Percentiles rank a stretch among this genome's conserved stretches.
phyloP scores from a whole-genome alignment of 2,113 vertebrate species.

The Archilochus colubris region DNA sequence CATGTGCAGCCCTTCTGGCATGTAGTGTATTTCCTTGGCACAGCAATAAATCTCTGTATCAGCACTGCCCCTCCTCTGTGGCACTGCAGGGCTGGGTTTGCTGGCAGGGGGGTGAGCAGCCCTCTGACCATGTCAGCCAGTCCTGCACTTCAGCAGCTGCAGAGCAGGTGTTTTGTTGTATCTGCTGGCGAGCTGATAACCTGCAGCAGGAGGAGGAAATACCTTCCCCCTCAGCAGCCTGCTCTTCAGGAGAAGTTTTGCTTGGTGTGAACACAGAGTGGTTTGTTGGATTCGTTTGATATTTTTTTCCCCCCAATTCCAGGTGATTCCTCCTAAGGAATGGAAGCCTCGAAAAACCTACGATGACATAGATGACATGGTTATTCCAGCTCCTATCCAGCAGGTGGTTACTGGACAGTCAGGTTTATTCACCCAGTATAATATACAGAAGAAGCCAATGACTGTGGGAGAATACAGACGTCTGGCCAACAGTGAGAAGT shows the following conservation, averaged over 20 bases:
- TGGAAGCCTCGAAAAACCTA: conserved; percentile 81
- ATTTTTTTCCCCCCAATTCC: not conserved
- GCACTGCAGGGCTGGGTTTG: not conserved
- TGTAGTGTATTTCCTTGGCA: not conserved
- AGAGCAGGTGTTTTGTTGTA: not conserved
- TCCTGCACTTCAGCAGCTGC: not conserved
- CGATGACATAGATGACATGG: conserved; percentile 82
- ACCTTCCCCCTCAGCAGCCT: not conserved
- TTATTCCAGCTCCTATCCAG: conserved; percentile 84
- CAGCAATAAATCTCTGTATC: not conserved
- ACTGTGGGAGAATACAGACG: conserved; percentile 82
- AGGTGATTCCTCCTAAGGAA: conserved; percentile 85
- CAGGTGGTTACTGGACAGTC: conserved; percentile 86
- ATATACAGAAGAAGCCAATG: conserved; percentile 87
- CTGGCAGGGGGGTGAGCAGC: not conserved
- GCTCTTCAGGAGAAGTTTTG: not conserved
- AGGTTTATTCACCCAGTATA: conserved; percentile 84
- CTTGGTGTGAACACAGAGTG: not conserved
- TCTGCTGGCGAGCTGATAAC: not conserved
- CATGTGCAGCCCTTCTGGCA: not conserved
- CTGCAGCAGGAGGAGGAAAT: not conserved
- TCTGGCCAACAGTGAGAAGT: conserved; percentile 85
- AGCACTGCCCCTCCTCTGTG: not conserved
- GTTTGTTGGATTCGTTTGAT: not conserved
- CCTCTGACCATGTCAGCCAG: not conserved